Base-by-base conservation (phyloP, 1,140 invertebrate species). In the Rhyzopertha dominica region DNA sequence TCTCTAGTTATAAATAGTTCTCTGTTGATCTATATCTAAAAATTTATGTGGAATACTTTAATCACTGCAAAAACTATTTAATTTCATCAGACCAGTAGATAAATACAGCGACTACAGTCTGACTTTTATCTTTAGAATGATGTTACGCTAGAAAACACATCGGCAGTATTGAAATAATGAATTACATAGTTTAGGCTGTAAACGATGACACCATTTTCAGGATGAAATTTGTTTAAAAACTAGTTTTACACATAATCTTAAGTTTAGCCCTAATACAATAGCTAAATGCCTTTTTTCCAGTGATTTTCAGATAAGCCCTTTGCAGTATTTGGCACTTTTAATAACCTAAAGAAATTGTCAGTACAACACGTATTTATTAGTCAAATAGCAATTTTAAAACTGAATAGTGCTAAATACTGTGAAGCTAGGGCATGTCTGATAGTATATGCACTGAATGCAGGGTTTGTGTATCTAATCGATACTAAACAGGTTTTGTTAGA, bases 401-500 rank as follows among this genome's bases (percentile, higher is more conserved):
- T 26, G 7, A 8, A 26, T 26, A 8, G 18, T 40, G 32, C 9
- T 34, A 14, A 25, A 31, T 38, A 19, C 37, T 19, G 2, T 23
- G 23, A 14, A 14, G 36, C 9, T 25, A 24, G 24, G 18, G 16
- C 12, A 37, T 29, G 38, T 25, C 26, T n/a, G n/a, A n/a, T n/a
- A n/a, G n/a, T n/a, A n/a, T n/a, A n/a, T n/a, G n/a, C n/a, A n/a
- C n/a, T n/a, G n/a, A n/a, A n/a, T n/a, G n/a, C n/a, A n/a, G n/a
- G n/a, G n/a, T n/a, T n/a, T n/a, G n/a, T n/a, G n/a, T n/a, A n/a
- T n/a, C n/a, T n/a, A n/a, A n/a, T n/a, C n/a, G n/a, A n/a, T n/a
- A n/a, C n/a, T n/a, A n/a, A n/a, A n/a, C n/a, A 30, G 12, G 31
- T 25, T 12, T 39, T 53, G 46, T 52, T 67, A 66, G 47, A 67